Conservation (phyloP, 2,113 vertebrate genomes). For the Paradisaea rubra region DNA sequence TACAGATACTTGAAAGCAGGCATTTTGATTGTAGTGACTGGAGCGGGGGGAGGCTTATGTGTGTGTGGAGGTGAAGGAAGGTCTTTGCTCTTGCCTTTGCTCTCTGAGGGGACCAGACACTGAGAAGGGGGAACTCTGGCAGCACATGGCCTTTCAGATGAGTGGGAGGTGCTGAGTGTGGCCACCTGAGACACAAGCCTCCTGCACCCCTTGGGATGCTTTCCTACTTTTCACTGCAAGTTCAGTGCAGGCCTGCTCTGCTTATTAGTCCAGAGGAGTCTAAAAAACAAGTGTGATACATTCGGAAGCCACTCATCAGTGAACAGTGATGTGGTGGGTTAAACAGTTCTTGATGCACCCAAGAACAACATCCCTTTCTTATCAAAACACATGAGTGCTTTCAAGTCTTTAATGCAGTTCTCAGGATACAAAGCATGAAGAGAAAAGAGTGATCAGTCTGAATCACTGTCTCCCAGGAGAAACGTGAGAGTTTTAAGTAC, state of each 20-base stretch:
- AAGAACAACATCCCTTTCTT: neutral
- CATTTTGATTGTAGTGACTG: neutral
- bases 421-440: neutral
- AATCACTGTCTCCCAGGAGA: constrained; percentile 19
- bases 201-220: neutral
- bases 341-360: neutral
- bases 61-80: neutral
- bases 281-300: neutral
- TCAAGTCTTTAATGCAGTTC: neutral
- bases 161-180: neutral
- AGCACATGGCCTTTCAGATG: neutral
- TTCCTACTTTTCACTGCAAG: neutral
- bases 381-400: neutral
- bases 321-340: neutral
- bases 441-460: neutral
- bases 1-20: neutral
- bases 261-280: neutral
- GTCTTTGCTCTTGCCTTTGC: neutral
- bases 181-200: neutral
- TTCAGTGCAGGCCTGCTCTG: neutral
- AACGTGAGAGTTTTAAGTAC: constrained; percentile 9
- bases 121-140: neutral
- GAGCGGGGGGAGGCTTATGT: neutral
- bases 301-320: neutral
- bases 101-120: neutral